A percentile compares a stretch with the other conserved stretches of the same genome.
phyloP scores from a whole-genome alignment of 2,113 vertebrate species.

The Laterallus jamaicensis region DNA sequence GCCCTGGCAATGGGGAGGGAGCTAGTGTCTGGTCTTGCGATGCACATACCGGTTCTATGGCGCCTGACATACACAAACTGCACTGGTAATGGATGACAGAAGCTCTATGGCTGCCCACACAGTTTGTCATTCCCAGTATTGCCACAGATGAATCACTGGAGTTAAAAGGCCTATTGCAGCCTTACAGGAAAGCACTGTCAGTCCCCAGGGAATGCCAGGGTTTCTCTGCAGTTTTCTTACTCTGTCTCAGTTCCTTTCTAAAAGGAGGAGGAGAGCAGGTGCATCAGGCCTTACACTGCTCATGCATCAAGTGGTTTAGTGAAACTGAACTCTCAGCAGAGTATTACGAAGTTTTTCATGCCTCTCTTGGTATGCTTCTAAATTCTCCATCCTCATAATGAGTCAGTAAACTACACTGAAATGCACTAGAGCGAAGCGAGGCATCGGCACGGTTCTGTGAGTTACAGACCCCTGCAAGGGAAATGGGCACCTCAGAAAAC shows the following conservation, averaged over 20 bases:
- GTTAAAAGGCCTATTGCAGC: not conserved
- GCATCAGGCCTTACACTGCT: not conserved
- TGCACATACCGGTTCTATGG: fast-evolving
- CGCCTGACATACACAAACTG: not conserved
- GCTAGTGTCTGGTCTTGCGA: not conserved
- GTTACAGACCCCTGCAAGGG: not conserved
- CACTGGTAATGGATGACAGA: not conserved
- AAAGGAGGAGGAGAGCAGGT: not conserved
- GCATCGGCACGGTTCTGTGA: fast-evolving
- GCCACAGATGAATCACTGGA: not conserved
- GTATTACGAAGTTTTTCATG: not conserved
- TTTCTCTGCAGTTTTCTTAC: not conserved
- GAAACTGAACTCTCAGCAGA: not conserved
- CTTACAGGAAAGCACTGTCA: not conserved
- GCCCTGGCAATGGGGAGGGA: not conserved
- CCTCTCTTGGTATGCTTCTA: not conserved
- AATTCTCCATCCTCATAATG: not conserved
- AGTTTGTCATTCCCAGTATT: not conserved
- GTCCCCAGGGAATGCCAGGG: not conserved
- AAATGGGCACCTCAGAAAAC: not conserved
- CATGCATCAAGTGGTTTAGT: not conserved
- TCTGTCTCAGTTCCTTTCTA: not conserved
- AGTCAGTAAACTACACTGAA: fast-evolving
- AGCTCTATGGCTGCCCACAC: not conserved
- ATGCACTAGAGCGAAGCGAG: not conserved